Evolutionary conservation across 2,888 invertebrate genomes (phyloP).

Genomic region (Bimastos eiseni): DNA sequence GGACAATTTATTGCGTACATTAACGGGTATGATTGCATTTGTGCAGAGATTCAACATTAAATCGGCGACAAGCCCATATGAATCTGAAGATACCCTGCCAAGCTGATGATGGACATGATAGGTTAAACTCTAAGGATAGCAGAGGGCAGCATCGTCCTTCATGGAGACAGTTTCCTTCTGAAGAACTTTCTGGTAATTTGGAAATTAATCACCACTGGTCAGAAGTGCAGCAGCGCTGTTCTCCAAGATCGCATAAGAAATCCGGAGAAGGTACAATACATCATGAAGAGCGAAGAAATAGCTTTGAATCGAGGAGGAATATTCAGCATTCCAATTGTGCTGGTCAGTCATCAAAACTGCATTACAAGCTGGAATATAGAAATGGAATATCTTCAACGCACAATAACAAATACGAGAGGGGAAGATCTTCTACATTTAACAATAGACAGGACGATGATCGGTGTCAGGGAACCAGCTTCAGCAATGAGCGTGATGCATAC

Average conservation of each 20-base stretch:
- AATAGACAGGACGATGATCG: not conserved
- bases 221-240: not conserved
- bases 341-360: not conserved
- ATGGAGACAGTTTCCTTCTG: not conserved
- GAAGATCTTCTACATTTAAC: not conserved
- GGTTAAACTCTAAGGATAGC: not conserved
- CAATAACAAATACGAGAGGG: not conserved
- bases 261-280: not conserved
- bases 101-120: not conserved
- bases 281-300: not conserved
- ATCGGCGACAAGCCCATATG: not conserved
- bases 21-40: not conserved
- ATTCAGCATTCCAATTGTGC: not conserved
- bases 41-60: slow-evolving; percentile 1
- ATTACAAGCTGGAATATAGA: not conserved
- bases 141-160: not conserved
- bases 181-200: not conserved
- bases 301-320: not conserved
- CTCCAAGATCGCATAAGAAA: not conserved
- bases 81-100: not conserved
- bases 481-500: not conserved
- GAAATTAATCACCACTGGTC: not conserved
- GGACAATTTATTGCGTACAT: not conserved
- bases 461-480: not conserved
- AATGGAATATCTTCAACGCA: not conserved